Conservation (phyloP, 2,888 invertebrate genomes). For the Elysia crispata region DNA sequence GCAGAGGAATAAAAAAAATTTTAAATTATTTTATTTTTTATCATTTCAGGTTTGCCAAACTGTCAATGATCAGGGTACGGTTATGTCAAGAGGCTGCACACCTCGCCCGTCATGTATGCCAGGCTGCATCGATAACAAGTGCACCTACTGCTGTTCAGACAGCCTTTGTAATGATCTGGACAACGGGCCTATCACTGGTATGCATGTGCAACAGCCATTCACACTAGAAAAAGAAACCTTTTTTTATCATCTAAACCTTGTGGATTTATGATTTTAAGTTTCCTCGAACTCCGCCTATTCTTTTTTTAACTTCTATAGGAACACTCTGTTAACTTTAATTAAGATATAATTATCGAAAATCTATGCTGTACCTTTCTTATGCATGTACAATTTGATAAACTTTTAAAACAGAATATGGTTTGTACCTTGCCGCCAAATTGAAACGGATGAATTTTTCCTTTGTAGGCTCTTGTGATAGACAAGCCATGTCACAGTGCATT, state of each 20-base stretch:
- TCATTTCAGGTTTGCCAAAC: conserved; percentile 36
- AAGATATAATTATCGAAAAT: no score
- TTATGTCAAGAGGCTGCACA: conserved; percentile 37
- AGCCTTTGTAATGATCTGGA: conserved; percentile 29
- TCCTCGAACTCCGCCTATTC: no score
- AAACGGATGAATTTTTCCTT: neutral
- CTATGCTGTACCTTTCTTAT: no score
- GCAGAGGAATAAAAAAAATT: neutral
- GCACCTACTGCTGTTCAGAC: conserved; percentile 50
- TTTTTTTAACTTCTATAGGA: no score
- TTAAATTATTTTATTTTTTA: neutral
- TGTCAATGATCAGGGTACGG: neutral
- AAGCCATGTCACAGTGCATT: conserved; percentile 16
- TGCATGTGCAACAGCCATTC: neutral
- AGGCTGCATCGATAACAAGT: conserved; percentile 44
- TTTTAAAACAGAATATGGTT: no score
- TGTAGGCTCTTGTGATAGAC: conserved; percentile 23
- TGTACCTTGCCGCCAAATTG: no score
- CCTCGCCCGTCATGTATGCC: conserved; percentile 37
- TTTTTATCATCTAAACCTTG: no score
- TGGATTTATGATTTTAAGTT: no score
- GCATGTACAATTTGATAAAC: no score
- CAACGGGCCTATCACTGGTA: conserved; percentile 39
- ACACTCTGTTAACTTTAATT: no score
- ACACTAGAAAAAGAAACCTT: no score